Evolutionary conservation across 2,888 invertebrate species (phyloP), one percentile per base, ranked within the genome.

Genomic region (Dolichopus griseipennis): DNA sequence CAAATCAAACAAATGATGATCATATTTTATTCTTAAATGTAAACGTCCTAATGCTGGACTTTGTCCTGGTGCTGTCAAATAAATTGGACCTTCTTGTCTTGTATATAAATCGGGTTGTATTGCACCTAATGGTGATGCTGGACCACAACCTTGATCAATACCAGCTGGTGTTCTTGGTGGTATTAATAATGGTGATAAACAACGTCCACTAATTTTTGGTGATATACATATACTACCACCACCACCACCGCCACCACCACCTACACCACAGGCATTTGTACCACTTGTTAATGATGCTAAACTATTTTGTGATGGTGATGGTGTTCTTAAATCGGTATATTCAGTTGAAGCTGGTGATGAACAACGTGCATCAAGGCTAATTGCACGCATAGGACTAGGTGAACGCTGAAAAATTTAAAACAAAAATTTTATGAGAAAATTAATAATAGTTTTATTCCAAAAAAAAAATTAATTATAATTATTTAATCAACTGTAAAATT

Each of bases 101-200:
- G 92, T 89, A 81, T 95, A 95, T 61, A 95, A 84, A 79, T 94
- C 93, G 0, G 93, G 93, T 75, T 94, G 93, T 1, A 95, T 86
- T 22, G 93, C 90, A 41, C 95, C 95, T 71, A 92, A 81, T 0
- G 88, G 87, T 22, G 87, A 86, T 1, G 87, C 81, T 3, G 81
- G 81, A 1, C 81, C 81, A 68, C 81, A 75, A 20, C 75, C 73
- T 9, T 78, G 79, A 69, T 81, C 81, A 64, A 77, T 68, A 63
- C 79, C 79, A 1, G 79, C 75, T 69, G 80, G 79, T 72, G 84
- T 85, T 77, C 88, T 85, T 52, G 90, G 88, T 10, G 90, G 90
- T 81, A 92, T 90, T 71, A 91, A 83, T 68, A 92, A 82, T 1
- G 92, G 92, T 5, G 91, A 91, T 63, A 92, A 83, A 76, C 91